These are phyloP conservation scores for Drosophila murphyi DNA, from an alignment of 1,140 invertebrate species.

Conservation along the genomic window DNA sequence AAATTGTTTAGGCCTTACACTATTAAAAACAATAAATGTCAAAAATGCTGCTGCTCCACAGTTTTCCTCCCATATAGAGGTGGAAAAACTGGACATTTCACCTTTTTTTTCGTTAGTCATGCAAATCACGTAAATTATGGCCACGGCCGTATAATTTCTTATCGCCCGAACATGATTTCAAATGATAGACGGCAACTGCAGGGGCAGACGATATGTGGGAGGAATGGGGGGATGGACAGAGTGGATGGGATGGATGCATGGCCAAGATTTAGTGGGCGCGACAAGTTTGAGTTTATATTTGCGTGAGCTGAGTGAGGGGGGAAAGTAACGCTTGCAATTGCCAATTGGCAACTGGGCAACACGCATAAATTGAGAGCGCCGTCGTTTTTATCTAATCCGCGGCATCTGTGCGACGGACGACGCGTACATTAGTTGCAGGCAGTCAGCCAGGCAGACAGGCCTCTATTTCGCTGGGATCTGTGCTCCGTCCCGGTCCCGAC, in stretches of 20 bases:
- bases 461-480: slow-evolving; percentile 42
- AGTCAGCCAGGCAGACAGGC: not conserved
- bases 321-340: slow-evolving; percentile 45
- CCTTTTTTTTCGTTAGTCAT: slow-evolving; percentile 52
- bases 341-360: slow-evolving; percentile 74
- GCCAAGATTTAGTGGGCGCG: slow-evolving; percentile 71
- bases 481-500: slow-evolving; percentile 50
- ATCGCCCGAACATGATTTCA: slow-evolving; percentile 77
- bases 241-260: slow-evolving; percentile 25
- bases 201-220: not conserved
- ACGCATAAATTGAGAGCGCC: slow-evolving; percentile 77
- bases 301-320: not conserved
- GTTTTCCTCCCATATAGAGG: slow-evolving; percentile 25
- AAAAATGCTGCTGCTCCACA: slow-evolving; percentile 45
- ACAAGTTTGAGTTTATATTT: slow-evolving; percentile 61
- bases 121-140: slow-evolving; percentile 82
- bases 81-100: slow-evolving; percentile 49
- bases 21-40: slow-evolving; percentile 83
- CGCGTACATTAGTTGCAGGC: slow-evolving; percentile 69
- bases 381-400: slow-evolving; percentile 79
- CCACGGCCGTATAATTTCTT: slow-evolving; percentile 77
- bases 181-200: slow-evolving; percentile 70
- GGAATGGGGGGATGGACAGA: slow-evolving; percentile 24
- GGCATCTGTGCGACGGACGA: slow-evolving; percentile 74
- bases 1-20: slow-evolving; percentile 53